Evolutionary conservation across 2,888 invertebrate genomes (phyloP), one percentile per base, ranked within the genome.

Genomic region (Chymomyza caudatula): DNA sequence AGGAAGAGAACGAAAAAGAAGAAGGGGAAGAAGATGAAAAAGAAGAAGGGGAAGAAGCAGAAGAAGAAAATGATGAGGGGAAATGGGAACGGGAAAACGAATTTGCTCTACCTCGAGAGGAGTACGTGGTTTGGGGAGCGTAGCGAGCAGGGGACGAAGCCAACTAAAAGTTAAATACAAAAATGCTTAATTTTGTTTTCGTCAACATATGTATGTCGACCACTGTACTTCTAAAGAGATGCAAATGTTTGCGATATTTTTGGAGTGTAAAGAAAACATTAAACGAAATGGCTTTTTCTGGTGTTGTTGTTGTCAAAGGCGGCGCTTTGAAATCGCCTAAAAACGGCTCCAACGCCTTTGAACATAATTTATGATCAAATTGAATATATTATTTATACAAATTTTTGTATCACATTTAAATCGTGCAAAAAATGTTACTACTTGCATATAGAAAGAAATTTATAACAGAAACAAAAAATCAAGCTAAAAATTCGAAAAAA

Each of bases 321-420:
- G 51, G 17, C 51, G 74, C 74, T 17, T 43, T 15, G 2, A 25
- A 6, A 25, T 6, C 4, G 2, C 29, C 2, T 1, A 8, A 29
- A 64, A 69, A 64, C 62, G 11, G 57, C 54, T 57, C 63, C 65
- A 73, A 69, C 73, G 86, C 86, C 85, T 80, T 80, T 86, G 82
- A 86, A 81, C 85, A 67, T 85, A 71, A 86, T 81, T 81, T 81
- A 81, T 76, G 85, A 73, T 62, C 78, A 84, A 37, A 81, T 85
- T 81, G 67, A 71, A 76, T 52, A 85, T 20, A 4, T 76, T 74
- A 82, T 81, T 85, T 85, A 86, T 81, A 81, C 69, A 37, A 29
- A 29, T 1, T 11, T 11, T 37, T 37, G 5, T 37, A 37, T 37
- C 11, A 11, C 11, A 11, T 37, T 29, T 29, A 4, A 29, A 8